Evolutionary conservation across 2,888 invertebrate genomes (phyloP).

Genomic region (Kuschelorhynchus macadamiae): DNA sequence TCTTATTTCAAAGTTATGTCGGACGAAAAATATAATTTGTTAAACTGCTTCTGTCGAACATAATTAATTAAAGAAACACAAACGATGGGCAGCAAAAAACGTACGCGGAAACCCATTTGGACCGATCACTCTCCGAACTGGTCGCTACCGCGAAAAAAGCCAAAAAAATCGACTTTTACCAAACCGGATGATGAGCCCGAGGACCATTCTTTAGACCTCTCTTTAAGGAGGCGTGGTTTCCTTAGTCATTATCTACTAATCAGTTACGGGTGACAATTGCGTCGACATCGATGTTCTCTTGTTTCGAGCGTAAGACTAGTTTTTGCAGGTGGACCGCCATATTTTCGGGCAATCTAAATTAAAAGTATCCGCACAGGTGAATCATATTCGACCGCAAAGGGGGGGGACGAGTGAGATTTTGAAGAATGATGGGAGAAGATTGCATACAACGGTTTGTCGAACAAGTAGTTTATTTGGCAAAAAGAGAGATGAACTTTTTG

Average conservation of each 20-base stretch:
- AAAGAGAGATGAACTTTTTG: constrained; percentile 38
- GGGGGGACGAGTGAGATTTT: constrained; percentile 42
- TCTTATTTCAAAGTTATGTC: constrained; percentile 22
- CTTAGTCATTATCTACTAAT: constrained; percentile 47
- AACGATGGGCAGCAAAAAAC: constrained; percentile 22
- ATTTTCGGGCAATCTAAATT: constrained; percentile 59
- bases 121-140: constrained; percentile 25
- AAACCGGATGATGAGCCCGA: constrained; percentile 30
- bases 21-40: constrained; percentile 34
- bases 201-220: constrained; percentile 24
- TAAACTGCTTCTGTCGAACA: constrained; percentile 36
- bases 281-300: constrained; percentile 33
- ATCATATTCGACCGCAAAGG: constrained; percentile 34
- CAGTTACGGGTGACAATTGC: constrained; percentile 48
- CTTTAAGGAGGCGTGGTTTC: constrained; percentile 39
- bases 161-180: constrained; percentile 35
- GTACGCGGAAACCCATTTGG: constrained; percentile 41
- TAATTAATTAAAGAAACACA: constrained; percentile 41
- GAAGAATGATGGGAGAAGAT: constrained; percentile 47
- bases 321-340: constrained; percentile 60
- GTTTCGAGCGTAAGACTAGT: constrained; percentile 54
- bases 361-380: constrained; percentile 43
- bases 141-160: constrained; percentile 42
- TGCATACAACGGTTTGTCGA: constrained; percentile 37
- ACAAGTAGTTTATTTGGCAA: constrained; percentile 34